Evolutionary conservation across 1,140 invertebrate species (phyloP), one percentile per base, ranked within the genome.

Genomic region (Eupeodes corollae): DNA sequence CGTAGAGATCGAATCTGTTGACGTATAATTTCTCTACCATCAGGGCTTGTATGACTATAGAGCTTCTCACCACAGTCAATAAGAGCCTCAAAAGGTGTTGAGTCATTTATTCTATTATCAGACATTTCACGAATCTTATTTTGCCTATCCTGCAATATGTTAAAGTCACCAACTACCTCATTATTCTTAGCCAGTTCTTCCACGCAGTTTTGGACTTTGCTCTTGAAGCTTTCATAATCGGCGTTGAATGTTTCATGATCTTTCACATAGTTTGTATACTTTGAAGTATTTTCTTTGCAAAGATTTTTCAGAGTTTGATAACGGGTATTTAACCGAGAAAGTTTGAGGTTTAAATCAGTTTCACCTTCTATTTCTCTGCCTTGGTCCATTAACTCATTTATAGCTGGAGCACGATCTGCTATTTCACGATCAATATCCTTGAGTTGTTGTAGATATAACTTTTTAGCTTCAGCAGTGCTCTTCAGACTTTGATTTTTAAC

Each of bases 401-500:
- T 83, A 30, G 88, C 80, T 1, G 70, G 61, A 44, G 78, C 79
- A 61, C 86, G 89, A 1, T 76, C 69, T 1, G 70, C 52, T 41
- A 97, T 83, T 56, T 89, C 85, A 50, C 77, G 72, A 62, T 89
- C 80, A 34, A 91, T 70, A 30, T 72, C 70, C 54, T 83, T 82
- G 0, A 96, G 70, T 61, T 88, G 89, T 34, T 84, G 77, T 21
- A 93, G 73, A 71, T 95, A 86, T 12, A 70, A 69, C 49, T 80
- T 70, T 67, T 97, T 97, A 1, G 88, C 79, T 49, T 86, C 82
- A 15, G 88, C 76, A 6, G 82, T 88, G 59, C 80, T 90, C 63
- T 89, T 91, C 6, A 96, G 72, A 54, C 86, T 88, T 68, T 91
- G 87, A 67, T 96, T 91, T 69, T 90, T 89, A 0, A 93, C 74